phyloP scores from a whole-genome alignment of 37 sponge, comb jelly and placozoan genomes.

The Ianthella basta region DNA sequence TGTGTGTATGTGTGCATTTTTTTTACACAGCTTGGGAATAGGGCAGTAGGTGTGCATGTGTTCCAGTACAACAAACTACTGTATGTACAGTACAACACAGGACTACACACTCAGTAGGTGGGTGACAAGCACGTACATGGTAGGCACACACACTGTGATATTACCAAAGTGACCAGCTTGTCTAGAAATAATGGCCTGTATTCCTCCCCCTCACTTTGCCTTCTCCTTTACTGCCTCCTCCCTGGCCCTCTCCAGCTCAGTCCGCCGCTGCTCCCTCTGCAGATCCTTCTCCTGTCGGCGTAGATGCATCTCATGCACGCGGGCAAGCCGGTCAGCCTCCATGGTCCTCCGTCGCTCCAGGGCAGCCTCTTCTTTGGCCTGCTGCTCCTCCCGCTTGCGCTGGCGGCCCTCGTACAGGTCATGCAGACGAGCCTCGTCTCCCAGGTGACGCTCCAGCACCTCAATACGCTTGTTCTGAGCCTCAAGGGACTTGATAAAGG shows the following conservation, averaged over 20 bases:
- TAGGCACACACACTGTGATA: not conserved
- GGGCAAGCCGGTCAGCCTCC: conserved; percentile 77
- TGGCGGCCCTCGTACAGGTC: conserved; percentile 81
- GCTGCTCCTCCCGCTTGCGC: conserved; percentile 78
- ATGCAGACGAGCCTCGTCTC: conserved; percentile 72
- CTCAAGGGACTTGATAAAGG: conserved; percentile 91
- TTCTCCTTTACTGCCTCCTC: conserved; percentile 77
- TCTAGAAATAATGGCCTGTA: no score
- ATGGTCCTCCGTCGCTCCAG: conserved; percentile 65
- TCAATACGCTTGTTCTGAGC: conserved; percentile 96
- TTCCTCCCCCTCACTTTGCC: conserved; percentile 58
- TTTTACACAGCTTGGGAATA: no score
- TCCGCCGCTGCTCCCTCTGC: conserved; percentile 55
- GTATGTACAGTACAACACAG: no score
- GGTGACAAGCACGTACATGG: not conserved
- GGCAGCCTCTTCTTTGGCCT: conserved; percentile 93
- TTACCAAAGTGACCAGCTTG: no score
- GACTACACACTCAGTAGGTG: not conserved
- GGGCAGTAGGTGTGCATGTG: no score
- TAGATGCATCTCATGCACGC: conserved; percentile 63
- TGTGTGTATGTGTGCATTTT: no score
- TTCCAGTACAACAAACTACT: no score
- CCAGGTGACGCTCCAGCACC: conserved; percentile 70
- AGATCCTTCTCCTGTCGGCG: conserved; percentile 67
- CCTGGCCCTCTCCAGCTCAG: conserved; percentile 66